Base-by-base conservation (phyloP, 1,140 invertebrate genomes). In the Batillaria attramentaria region DNA sequence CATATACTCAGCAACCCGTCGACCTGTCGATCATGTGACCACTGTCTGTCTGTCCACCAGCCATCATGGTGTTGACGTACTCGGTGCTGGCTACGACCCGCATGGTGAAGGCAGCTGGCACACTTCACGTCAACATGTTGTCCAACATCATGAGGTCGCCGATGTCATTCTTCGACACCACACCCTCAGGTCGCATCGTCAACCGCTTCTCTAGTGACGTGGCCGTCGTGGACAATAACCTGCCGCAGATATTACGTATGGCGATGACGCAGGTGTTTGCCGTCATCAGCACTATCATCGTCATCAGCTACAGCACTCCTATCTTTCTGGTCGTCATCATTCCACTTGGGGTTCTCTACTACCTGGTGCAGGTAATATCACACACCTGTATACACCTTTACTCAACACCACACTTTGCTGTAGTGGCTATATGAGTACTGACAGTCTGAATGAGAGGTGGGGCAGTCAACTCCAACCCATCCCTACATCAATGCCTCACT, bases 291-390 rank as follows among this genome's bases (percentile, higher is more conserved):
- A 81, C 77, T 10, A 39, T 81, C 18, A 70, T 81, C 50, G 77
- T 91, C 31, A 81, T 87, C 74, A 80, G 81, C 33, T 86, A 86
- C 82, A 84, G 82, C 73, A 87, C 85, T 2, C 97, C 97, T 0
- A 93, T 95, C 85, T 98, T 98, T 91, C 87, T 97, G 79, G 90
- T 93, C 13, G 94, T 97, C 60, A 94, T 98, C 81, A 66, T 98
- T 79, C 97, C 97, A 16, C 94, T 99, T 84, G 95, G 94, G 50
- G 76, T 97, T 24, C 83, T 98, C 65, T 99, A 99, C 92, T 97
- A 97, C 89, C 94, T 98, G 81, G 94, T 98, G 82, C 93, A 94
- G 91, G 93, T 94, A 66, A n/a, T n/a, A n/a, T n/a, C n/a, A n/a
- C n/a, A n/a, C n/a, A n/a, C n/a, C n/a, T n/a, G n/a, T n/a, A n/a